phyloP scores from a whole-genome alignment of 2,113 vertebrate genomes.

The Nestor notabilis region DNA sequence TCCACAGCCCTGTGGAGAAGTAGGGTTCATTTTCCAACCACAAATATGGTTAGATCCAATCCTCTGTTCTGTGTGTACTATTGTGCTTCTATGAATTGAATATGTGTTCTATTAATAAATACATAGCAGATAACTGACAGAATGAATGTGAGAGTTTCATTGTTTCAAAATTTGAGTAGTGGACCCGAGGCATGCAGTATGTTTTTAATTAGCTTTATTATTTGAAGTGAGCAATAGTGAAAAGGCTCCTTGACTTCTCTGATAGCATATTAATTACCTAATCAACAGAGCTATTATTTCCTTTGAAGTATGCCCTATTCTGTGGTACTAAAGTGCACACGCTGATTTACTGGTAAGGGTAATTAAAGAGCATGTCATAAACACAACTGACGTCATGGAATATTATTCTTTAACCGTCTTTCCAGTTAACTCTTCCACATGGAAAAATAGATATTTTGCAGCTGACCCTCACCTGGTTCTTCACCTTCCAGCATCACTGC shows the following conservation, averaged over 20 bases:
- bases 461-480: not conserved
- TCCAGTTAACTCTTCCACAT: conserved; percentile 18
- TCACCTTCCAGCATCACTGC: not conserved
- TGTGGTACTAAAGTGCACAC: conserved; percentile 31
- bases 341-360: conserved; percentile 30
- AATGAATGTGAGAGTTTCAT: not conserved
- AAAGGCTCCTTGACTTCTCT: not conserved
- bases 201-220: conserved; percentile 3
- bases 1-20: fast-evolving
- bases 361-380: conserved; percentile 49
- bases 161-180: not conserved
- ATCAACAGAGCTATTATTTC: conserved; percentile 21
- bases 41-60: not conserved
- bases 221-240: not conserved
- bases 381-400: conserved; percentile 44
- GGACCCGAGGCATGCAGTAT: not conserved
- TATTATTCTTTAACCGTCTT: conserved; percentile 19
- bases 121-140: not conserved
- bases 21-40: not conserved
- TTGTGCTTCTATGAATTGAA: not conserved
- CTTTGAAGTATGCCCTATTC: conserved; percentile 36
- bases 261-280: conserved; percentile 34
- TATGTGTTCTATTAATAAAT: not conserved
- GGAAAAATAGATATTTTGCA: not conserved
- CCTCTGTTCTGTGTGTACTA: not conserved